Evolutionary conservation across 1,140 invertebrate genomes (phyloP).

Genomic region (Drosophila nasuta): DNA sequence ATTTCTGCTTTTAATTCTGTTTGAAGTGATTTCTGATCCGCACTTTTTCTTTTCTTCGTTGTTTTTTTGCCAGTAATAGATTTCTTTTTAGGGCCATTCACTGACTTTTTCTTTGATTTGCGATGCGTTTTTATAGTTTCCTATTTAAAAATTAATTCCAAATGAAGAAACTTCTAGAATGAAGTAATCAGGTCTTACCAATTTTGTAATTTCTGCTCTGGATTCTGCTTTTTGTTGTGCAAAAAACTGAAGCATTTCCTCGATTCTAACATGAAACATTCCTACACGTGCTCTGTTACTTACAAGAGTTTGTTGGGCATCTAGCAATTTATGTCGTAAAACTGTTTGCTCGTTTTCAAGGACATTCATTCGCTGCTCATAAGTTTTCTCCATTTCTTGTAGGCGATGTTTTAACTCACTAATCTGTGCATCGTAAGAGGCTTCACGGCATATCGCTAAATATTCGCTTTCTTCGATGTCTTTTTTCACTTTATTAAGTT

Average conservation of each 20-base stretch:
- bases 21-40: too few species aligned
- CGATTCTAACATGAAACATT: slow-evolving; percentile 31
- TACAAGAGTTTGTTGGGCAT: slow-evolving; percentile 46
- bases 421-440: slow-evolving; percentile 8
- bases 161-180: too few species aligned
- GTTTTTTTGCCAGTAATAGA: too few species aligned
- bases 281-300: slow-evolving; percentile 16
- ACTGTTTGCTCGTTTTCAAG: slow-evolving; percentile 28
- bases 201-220: background rate
- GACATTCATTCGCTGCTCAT: slow-evolving; percentile 44
- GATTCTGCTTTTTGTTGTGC: background rate
- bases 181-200: background rate
- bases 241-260: slow-evolving; percentile 1
- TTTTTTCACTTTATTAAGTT: slow-evolving; percentile 24
- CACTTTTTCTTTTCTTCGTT: too few species aligned
- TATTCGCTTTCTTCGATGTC: slow-evolving; percentile 11
- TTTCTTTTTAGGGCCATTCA: too few species aligned
- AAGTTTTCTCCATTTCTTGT: slow-evolving; percentile 11
- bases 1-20: too few species aligned
- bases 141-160: too few species aligned
- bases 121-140: too few species aligned
- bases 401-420: slow-evolving; percentile 37
- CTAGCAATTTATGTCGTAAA: slow-evolving; percentile 22
- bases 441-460: background rate
- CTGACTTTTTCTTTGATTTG: too few species aligned